These are phyloP conservation scores for Rhadinocentrus ornatus DNA, from an alignment of 2,797 vertebrate species.

Conservation along the genomic window DNA sequence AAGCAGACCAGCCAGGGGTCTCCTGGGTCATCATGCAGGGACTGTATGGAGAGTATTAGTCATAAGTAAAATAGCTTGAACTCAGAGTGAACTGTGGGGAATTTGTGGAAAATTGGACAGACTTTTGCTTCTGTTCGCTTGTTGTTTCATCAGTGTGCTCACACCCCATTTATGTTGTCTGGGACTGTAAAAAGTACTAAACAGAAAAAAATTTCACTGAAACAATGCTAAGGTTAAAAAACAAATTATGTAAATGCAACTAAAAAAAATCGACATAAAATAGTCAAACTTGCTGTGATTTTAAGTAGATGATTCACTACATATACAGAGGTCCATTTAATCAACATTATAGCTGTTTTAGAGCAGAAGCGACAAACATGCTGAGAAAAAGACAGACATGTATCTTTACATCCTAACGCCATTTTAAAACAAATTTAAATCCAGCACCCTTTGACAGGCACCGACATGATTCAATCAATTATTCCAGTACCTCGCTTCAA, in stretches of 20 bases:
- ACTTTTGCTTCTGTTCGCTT: constrained; percentile 40
- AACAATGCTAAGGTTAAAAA: too few species aligned
- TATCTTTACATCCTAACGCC: neutral
- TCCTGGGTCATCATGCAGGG: constrained; percentile 43
- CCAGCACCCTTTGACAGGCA: constrained; percentile 1
- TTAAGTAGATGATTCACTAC: neutral
- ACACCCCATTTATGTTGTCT: neutral
- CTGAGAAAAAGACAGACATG: neutral
- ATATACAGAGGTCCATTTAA: neutral
- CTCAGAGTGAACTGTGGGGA: constrained; percentile 30
- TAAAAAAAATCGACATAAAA: neutral
- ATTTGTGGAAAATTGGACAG: constrained; percentile 5
- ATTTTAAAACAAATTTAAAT: constrained; percentile 23
- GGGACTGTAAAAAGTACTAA: neutral
- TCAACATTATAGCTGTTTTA: too few species aligned
- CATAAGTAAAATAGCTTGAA: constrained; percentile 58
- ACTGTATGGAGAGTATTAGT: constrained; percentile 62
- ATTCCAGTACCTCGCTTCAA: constrained; percentile 8
- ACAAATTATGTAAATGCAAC: neutral
- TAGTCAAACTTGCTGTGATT: neutral
- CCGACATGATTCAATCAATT: constrained; percentile 36
- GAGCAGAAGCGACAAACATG: neutral
- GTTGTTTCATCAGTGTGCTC: constrained; percentile 5
- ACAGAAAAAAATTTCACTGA: neutral
- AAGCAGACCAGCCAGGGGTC: constrained; percentile 41